Conservation (phyloP, 2,797 vertebrate genomes). For the Gymnothorax reevesii region DNA sequence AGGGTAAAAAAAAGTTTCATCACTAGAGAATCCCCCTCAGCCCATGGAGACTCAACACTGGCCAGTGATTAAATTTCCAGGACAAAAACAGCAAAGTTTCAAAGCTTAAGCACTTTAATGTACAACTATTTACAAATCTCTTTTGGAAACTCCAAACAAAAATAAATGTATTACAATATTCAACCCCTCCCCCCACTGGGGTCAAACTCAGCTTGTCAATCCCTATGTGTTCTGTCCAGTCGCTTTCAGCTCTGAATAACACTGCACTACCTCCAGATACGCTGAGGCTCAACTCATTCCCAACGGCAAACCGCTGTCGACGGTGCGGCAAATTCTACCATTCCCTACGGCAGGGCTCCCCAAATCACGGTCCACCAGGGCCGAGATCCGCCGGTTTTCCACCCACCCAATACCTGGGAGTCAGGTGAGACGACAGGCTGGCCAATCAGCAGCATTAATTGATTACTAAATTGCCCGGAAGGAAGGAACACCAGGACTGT, state of each 20-base stretch:
- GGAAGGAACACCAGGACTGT: too few species aligned
- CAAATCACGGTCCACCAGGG: too few species aligned
- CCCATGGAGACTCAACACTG: not conserved
- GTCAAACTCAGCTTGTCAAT: not conserved
- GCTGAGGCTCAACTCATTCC: too few species aligned
- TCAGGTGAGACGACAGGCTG: too few species aligned
- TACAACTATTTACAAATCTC: not conserved
- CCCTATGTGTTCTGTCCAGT: not conserved
- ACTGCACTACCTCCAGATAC: not conserved
- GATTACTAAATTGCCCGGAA: too few species aligned
- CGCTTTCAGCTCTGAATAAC: not conserved
- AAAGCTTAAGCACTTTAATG: not conserved
- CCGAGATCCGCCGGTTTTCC: too few species aligned
- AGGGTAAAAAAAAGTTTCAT: not conserved
- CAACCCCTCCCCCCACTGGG: not conserved
- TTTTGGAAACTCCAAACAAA: not conserved
- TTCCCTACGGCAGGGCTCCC: too few species aligned
- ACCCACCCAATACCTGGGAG: too few species aligned
- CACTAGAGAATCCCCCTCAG: not conserved
- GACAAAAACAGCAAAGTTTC: not conserved
- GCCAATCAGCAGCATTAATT: too few species aligned
- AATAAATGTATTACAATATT: not conserved
- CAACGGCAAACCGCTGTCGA: too few species aligned
- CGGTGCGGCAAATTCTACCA: too few species aligned
- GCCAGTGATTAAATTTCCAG: not conserved